A percentile compares a stretch with the other conserved stretches of the same genome.
Evolutionary conservation across 2,113 vertebrate genomes (phyloP).

Genomic region (Corvus hawaiiensis): DNA sequence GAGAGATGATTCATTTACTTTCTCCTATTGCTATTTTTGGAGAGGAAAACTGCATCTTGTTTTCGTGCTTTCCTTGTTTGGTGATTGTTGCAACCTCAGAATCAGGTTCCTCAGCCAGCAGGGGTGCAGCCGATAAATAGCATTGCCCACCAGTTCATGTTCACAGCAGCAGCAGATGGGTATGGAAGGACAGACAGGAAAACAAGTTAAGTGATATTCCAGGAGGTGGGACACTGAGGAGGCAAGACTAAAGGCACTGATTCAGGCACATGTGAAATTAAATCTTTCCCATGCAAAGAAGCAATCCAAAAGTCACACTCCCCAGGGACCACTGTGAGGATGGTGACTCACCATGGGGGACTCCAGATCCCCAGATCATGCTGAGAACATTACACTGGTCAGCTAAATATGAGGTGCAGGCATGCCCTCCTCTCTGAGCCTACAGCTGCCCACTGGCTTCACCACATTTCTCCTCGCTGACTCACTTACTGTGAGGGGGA

Average conservation of each 20-base stretch:
- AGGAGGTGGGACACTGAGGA: background rate
- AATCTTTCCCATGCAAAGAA: background rate
- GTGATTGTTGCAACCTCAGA: background rate
- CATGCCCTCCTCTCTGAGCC: background rate
- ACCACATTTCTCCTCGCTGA: background rate
- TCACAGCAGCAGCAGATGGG: background rate
- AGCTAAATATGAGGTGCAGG: background rate
- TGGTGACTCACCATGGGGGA: background rate
- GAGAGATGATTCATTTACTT: background rate
- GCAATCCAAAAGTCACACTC: background rate
- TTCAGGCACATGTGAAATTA: background rate
- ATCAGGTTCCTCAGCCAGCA: background rate
- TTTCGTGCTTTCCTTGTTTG: conserved; percentile 2
- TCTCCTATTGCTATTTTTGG: conserved; percentile 12
- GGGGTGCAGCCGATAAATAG: background rate
- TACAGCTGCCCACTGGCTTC: background rate
- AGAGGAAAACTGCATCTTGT: background rate
- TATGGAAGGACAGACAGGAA: background rate
- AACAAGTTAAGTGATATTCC: background rate
- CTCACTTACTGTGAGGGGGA: background rate
- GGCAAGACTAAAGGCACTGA: background rate
- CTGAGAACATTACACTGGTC: background rate
- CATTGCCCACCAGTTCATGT: background rate
- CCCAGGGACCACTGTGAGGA: background rate
- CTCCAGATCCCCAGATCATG: background rate